phyloP scores from a whole-genome alignment of 2,113 vertebrate species.

The Chelonoidis abingdonii region DNA sequence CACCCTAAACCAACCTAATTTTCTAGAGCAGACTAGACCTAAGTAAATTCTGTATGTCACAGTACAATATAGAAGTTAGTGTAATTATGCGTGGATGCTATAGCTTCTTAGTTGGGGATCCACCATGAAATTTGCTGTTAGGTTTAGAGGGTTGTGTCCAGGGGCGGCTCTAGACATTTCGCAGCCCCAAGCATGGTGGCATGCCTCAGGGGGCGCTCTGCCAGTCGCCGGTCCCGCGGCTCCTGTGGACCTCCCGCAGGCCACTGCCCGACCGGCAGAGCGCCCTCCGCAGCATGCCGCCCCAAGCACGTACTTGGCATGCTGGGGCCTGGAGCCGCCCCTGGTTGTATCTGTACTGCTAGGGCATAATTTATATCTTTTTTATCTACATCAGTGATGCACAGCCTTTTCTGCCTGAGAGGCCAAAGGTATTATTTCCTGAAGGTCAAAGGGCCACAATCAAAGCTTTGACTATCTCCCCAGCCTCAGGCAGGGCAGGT shows the following conservation, averaged over 20 bases:
- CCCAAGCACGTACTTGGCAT: no score
- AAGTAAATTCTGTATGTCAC: not conserved
- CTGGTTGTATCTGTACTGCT: not conserved
- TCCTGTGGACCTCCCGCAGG: no score
- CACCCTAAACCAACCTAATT: not conserved
- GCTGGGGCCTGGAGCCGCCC: no score
- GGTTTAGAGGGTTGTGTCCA: not conserved
- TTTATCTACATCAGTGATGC: conserved; percentile 14
- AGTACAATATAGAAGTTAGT: not conserved
- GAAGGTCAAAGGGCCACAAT: conserved; percentile 23
- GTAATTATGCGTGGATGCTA: not conserved
- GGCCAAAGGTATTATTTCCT: conserved; percentile 27
- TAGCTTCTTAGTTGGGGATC: not conserved
- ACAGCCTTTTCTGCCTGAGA: conserved; percentile 4
- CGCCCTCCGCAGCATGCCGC: no score
- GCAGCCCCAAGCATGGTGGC: no score
- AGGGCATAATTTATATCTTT: conserved; percentile 41
- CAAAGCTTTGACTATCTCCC: conserved; percentile 47
- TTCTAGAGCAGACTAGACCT: not conserved
- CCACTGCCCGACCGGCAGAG: no score
- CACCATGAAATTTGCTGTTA: not conserved
- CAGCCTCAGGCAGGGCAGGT: not conserved
- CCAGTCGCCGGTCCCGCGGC: no score
- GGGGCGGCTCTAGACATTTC: no score
- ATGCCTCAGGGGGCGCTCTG: no score